A percentile compares a stretch with the other conserved stretches of the same genome.
phyloP scores from a whole-genome alignment of 2,888 invertebrate species.

The Cheilosia grossa region DNA sequence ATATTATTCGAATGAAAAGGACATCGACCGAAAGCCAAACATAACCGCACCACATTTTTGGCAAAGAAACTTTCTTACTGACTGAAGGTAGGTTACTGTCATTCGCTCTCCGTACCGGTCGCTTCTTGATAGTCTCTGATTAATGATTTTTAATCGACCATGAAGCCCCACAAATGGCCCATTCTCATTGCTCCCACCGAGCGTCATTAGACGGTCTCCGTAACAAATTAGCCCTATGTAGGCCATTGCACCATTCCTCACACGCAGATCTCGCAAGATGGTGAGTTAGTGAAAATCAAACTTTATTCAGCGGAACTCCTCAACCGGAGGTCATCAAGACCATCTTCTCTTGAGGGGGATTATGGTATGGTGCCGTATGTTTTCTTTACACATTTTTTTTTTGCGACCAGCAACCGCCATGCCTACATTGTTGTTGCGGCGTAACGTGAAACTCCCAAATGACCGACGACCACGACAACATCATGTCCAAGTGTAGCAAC shows the following conservation, averaged over 20 bases:
- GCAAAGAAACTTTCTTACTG: background rate
- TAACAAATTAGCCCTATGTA: conserved; percentile 71
- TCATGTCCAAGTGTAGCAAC: conserved; percentile 72
- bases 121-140: conserved; percentile 32
- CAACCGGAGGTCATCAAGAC: conserved; percentile 64
- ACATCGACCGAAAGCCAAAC: background rate
- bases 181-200: conserved; percentile 55
- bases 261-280: conserved; percentile 23
- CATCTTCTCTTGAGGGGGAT: conserved; percentile 40
- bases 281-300: conserved; percentile 72
- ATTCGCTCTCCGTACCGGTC: background rate
- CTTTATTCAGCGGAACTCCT: conserved; percentile 46
- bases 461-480: conserved; percentile 57
- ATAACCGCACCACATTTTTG: no score
- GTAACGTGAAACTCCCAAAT: conserved; percentile 65
- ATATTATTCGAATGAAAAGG: no score
- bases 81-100: background rate
- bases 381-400: conserved; percentile 5
- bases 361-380: conserved; percentile 47
- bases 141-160: conserved; percentile 61
- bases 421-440: conserved; percentile 22
- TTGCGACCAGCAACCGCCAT: background rate
- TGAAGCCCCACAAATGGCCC: conserved; percentile 63
- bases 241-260: conserved; percentile 36
- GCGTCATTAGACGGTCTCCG: conserved; percentile 60